Evolutionary conservation across 2,888 invertebrate genomes (phyloP).

Genomic region (Cheilosia vulpina): DNA sequence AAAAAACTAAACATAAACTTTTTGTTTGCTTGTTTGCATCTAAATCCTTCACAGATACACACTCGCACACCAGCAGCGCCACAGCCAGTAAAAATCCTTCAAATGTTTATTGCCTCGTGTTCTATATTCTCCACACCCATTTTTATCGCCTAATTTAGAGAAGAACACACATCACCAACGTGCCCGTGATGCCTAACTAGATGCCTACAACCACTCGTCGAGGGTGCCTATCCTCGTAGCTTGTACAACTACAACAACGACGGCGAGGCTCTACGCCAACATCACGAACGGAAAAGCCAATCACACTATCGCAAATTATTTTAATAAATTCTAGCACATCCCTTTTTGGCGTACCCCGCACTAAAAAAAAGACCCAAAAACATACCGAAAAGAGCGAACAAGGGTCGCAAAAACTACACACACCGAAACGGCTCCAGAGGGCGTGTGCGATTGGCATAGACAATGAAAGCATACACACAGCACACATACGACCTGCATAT

Average conservation of each 20-base stretch:
- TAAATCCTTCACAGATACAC: slow-evolving; percentile 50
- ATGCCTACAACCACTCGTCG: slow-evolving; percentile 61
- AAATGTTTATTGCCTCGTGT: slow-evolving; percentile 71
- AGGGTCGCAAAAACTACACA: slow-evolving; percentile 72
- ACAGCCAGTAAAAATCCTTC: slow-evolving; percentile 68
- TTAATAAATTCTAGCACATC: slow-evolving; percentile 83
- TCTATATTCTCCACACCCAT: slow-evolving; percentile 73
- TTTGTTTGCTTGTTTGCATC: slow-evolving; percentile 67
- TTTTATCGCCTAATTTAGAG: slow-evolving; percentile 74
- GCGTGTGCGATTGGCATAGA: slow-evolving; percentile 69
- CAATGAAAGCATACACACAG: slow-evolving; percentile 76
- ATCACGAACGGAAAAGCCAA: slow-evolving; percentile 80
- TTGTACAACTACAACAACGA: slow-evolving; percentile 44
- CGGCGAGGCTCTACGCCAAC: slow-evolving; percentile 57
- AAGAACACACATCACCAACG: slow-evolving; percentile 64
- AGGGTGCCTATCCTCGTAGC: slow-evolving; percentile 49
- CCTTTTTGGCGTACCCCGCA: slow-evolving; percentile 78
- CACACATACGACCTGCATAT: slow-evolving; percentile 76
- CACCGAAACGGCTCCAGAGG: slow-evolving; percentile 66
- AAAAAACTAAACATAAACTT: slow-evolving; percentile 72
- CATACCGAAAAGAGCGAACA: slow-evolving; percentile 72
- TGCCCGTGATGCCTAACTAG: slow-evolving; percentile 65
- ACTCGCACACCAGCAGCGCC: slow-evolving; percentile 30
- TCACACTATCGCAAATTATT: slow-evolving; percentile 84
- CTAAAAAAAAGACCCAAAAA: slow-evolving; percentile 78